These are phyloP conservation scores for Phaetusa simplex DNA, from an alignment of 2,113 vertebrate genomes.

Conservation along the genomic window DNA sequence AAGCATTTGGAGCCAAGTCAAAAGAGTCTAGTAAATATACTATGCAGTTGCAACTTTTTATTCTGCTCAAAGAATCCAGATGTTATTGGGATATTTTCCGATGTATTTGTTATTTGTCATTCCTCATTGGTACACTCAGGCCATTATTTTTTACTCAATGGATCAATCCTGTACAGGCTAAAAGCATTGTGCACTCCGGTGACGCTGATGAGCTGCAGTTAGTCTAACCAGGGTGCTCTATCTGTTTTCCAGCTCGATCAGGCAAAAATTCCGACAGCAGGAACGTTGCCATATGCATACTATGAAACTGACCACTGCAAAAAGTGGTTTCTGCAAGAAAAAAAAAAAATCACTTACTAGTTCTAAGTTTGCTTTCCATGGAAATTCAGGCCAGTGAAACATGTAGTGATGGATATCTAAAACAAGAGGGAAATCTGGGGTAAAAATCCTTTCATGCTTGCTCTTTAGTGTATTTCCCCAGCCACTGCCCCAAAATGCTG, in stretches of 20 bases:
- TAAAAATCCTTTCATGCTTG: not conserved
- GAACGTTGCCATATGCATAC: not conserved
- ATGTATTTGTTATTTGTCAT: not conserved
- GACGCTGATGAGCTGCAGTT: not conserved
- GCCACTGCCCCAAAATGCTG: not conserved
- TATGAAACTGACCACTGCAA: not conserved
- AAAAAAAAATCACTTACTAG: not conserved
- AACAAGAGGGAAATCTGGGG: not conserved
- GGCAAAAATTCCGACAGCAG: not conserved
- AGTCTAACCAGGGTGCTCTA: not conserved
- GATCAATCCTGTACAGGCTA: not conserved
- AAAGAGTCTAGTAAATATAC: not conserved
- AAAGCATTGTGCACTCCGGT: not conserved
- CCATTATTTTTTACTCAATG: not conserved
- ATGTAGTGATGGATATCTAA: not conserved
- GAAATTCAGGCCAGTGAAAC: not conserved
- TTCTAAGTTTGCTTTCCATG: not conserved
- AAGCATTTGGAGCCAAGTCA: not conserved
- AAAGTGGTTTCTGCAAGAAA: not conserved
- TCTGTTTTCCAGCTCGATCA: not conserved
- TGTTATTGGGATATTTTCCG: not conserved
- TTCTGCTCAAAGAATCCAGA: not conserved
- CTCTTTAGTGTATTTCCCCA: not conserved
- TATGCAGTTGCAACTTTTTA: not conserved
- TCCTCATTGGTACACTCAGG: not conserved